These are phyloP conservation scores for Spilarctia lutea DNA, from an alignment of 2,888 invertebrate genomes.

Conservation along the genomic window DNA sequence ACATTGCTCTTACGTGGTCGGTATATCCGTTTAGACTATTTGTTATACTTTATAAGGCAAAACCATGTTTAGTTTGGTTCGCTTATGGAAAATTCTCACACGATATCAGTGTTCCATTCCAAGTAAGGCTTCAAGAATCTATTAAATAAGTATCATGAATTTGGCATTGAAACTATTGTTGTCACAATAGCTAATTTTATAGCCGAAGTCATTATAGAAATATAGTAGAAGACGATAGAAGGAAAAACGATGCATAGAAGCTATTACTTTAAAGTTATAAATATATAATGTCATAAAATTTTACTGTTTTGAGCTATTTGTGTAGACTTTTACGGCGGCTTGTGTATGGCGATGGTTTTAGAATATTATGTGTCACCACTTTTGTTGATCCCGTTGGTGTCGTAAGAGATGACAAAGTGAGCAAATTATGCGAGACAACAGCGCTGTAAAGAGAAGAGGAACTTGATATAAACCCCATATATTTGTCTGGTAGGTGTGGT, in stretches of 20 bases:
- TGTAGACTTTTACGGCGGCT: not conserved
- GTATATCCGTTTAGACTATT: slow-evolving; percentile 12
- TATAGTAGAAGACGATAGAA: not conserved
- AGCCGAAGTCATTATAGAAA: not conserved
- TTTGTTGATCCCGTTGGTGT: too few relatives aligned
- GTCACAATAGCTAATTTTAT: not conserved
- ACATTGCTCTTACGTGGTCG: not conserved
- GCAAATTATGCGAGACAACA: too few relatives aligned
- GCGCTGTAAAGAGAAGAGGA: too few relatives aligned
- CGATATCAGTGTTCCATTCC: slow-evolving; percentile 2
- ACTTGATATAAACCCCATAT: too few relatives aligned
- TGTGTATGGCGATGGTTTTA: too few relatives aligned
- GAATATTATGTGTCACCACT: too few relatives aligned
- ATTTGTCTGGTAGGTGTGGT: too few relatives aligned
- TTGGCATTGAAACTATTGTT: slow-evolving; percentile 10
- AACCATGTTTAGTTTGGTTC: slow-evolving; percentile 7
- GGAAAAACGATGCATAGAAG: not conserved
- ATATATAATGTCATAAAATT: not conserved
- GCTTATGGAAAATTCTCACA: slow-evolving; percentile 14
- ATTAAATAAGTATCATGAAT: slow-evolving; percentile 1
- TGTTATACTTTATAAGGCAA: slow-evolving; percentile 2
- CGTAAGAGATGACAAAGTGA: too few relatives aligned
- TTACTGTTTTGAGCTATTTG: not conserved
- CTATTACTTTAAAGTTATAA: not conserved
- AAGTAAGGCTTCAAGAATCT: slow-evolving; percentile 10